Percentiles rank a stretch among this genome's conserved stretches.
Conservation (phyloP, 2,888 invertebrate genomes). For the Aleiodes leptofemur region DNA sequence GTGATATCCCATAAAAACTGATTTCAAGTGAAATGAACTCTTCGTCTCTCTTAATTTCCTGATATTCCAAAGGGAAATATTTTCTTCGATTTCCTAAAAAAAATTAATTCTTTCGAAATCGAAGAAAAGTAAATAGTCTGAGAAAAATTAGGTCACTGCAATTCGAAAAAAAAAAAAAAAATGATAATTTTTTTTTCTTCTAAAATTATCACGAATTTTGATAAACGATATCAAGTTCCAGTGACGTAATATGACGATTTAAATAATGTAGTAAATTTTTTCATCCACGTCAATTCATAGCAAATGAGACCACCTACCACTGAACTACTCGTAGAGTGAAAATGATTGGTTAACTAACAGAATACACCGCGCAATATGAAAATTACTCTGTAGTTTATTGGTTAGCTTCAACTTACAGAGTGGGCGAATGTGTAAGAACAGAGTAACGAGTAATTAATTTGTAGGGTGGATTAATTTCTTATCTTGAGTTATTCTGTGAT, state of each 20-base stretch:
- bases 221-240: background rate
- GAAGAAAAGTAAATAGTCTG: no score
- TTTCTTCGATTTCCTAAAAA: background rate
- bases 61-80: background rate
- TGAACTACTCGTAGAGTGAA: background rate
- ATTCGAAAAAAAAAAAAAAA: no score
- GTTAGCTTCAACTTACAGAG: slow-evolving; percentile 1
- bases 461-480: background rate
- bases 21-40: background rate
- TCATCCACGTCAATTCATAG: background rate
- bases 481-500: background rate
- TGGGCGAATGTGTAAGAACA: slow-evolving; percentile 6
- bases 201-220: slow-evolving; percentile 6
- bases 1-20: no score
- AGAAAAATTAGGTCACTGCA: no score
- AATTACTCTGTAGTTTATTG: slow-evolving; percentile 12
- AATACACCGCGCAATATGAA: slow-evolving; percentile 25
- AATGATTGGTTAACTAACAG: slow-evolving; percentile 9
- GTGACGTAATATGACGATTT: slow-evolving; percentile 2
- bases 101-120: no score
- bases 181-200: no score
- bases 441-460: slow-evolving; percentile 6
- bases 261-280: slow-evolving; percentile 9
- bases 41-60: background rate
- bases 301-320: background rate